Conservation (phyloP, 2,113 vertebrate species). For the Oxyruncus cristatus region DNA sequence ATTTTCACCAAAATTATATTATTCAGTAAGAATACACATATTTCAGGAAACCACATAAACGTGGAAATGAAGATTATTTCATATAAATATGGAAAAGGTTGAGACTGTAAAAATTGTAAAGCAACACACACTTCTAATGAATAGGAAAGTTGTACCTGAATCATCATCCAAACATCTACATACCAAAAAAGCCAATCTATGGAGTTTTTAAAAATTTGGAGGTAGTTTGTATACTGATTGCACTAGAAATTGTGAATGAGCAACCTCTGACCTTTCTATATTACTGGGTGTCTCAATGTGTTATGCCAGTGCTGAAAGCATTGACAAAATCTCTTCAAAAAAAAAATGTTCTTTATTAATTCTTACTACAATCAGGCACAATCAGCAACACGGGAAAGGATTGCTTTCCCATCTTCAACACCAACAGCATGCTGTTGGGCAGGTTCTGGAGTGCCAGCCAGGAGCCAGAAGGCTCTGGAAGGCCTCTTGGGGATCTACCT, state of each 20-base stretch:
- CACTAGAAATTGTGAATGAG: neutral
- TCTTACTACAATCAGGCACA: neutral
- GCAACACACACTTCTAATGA: neutral
- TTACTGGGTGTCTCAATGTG: accelerated
- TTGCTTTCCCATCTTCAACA: neutral
- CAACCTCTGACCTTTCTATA: neutral
- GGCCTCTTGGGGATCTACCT: neutral
- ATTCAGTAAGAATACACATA: neutral
- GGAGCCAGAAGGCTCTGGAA: neutral
- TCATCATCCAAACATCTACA: neutral
- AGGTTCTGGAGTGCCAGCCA: neutral
- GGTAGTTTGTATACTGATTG: neutral
- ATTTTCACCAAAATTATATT: neutral
- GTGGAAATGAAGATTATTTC: neutral
- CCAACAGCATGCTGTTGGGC: accelerated
- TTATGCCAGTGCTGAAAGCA: neutral
- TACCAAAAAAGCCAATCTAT: neutral
- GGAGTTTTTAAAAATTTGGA: neutral
- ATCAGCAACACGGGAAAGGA: neutral
- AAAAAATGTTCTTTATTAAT: neutral
- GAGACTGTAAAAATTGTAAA: neutral
- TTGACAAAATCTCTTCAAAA: neutral
- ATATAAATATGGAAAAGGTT: neutral
- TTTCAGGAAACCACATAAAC: neutral
- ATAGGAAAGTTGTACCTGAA: neutral